phyloP scores from a whole-genome alignment of 1,140 invertebrate genomes.

The Diachasma alloeum region DNA sequence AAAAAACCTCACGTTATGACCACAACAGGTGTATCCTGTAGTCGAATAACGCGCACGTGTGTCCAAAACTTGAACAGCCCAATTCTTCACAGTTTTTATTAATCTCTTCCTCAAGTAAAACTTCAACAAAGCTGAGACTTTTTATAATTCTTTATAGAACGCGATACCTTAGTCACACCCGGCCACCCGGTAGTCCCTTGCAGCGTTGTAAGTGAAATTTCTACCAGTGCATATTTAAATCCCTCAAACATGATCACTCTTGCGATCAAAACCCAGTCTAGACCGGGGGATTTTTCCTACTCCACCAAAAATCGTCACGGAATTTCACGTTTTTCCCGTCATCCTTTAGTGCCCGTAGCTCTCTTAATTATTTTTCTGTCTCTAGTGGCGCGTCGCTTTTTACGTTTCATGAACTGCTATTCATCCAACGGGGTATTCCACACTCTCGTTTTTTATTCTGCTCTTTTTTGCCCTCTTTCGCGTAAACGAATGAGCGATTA shows the following conservation, averaged over 20 bases:
- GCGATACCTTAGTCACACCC: too few relatives aligned
- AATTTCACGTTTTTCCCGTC: background rate
- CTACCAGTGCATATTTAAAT: background rate
- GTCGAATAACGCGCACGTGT: background rate
- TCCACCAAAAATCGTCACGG: background rate
- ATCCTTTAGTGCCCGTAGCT: background rate
- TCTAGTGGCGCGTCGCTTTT: slow-evolving; percentile 6
- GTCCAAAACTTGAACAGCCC: background rate
- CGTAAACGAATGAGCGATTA: background rate
- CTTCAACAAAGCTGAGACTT: background rate
- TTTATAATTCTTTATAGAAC: background rate
- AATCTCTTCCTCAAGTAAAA: background rate
- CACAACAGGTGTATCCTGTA: slow-evolving; percentile 2
- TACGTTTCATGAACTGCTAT: slow-evolving; percentile 1
- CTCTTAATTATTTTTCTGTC: slow-evolving; percentile 7
- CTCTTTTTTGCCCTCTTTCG: background rate
- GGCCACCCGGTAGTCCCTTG: background rate
- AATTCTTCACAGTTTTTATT: background rate
- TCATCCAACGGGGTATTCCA: background rate
- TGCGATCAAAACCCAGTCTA: background rate
- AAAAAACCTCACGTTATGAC: background rate
- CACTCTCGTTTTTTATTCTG: background rate
- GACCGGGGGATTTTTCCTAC: background rate
- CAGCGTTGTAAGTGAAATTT: background rate
- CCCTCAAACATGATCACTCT: background rate